Evolutionary conservation across 2,888 invertebrate genomes (phyloP).

Genomic region (Carcina quercana): DNA sequence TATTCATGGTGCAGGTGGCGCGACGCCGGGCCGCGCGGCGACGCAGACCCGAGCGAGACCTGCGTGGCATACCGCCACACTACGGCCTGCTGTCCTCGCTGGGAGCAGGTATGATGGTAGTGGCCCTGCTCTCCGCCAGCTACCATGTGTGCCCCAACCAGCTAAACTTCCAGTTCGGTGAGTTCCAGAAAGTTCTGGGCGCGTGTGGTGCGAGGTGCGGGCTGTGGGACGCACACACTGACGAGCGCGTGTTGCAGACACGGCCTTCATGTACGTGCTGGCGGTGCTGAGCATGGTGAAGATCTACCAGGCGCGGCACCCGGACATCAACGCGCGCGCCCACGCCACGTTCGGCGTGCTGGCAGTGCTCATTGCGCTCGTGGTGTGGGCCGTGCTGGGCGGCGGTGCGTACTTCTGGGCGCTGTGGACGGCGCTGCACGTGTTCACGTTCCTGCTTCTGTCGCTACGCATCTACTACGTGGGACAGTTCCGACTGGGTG

Average conservation of each 20-base stretch:
- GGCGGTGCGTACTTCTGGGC: conserved; percentile 83
- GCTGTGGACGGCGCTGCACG: conserved; percentile 81
- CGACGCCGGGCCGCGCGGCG: conserved; percentile 36
- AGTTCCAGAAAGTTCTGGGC: too few species aligned
- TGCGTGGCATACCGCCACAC: conserved; percentile 83
- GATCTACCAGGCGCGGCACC: conserved; percentile 92
- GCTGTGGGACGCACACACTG: too few species aligned
- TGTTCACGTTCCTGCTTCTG: conserved; percentile 79
- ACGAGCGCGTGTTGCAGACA: conserved; percentile 77
- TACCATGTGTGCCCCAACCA: conserved; percentile 94
- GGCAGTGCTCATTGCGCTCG: conserved; percentile 82
- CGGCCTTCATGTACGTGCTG: conserved; percentile 95
- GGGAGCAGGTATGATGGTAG: conserved; percentile 90
- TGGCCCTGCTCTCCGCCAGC: conserved; percentile 89
- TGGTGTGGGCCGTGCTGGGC: conserved; percentile 81
- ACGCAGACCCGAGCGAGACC: conserved; percentile 38
- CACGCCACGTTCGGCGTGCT: conserved; percentile 86
- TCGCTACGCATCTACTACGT: conserved; percentile 85
- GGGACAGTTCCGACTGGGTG: conserved; percentile 83
- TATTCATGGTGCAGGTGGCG: conserved; percentile 82
- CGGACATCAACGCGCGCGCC: conserved; percentile 91
- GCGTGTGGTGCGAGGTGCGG: background rate
- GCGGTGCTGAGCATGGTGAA: conserved; percentile 90
- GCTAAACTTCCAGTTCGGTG: conserved; percentile 94
- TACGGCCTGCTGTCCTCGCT: conserved; percentile 91